Percentiles rank a stretch among this genome's conserved stretches.
Evolutionary conservation across 2,113 vertebrate species (phyloP).

Genomic region (Erpornis zantholeuca): DNA sequence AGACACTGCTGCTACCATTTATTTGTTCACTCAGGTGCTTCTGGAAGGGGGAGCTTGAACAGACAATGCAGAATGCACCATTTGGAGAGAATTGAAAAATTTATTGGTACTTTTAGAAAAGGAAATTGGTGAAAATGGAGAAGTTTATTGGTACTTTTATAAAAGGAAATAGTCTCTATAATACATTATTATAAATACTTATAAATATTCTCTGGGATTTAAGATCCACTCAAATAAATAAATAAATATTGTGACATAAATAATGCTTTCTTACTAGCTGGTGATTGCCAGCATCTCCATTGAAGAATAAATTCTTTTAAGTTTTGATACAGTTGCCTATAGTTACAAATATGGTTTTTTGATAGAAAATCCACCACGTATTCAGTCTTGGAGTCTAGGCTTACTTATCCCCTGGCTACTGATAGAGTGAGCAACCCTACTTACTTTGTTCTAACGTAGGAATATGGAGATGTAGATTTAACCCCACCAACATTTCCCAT

Average conservation of each 20-base stretch:
- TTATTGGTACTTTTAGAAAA: constrained; percentile 71
- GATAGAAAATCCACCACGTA: neutral
- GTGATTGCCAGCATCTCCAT: constrained; percentile 68
- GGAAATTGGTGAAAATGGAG: constrained; percentile 28
- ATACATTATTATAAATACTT: constrained; percentile 82
- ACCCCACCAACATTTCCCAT: neutral
- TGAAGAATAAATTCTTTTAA: neutral
- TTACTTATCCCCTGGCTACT: neutral
- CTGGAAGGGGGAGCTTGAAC: neutral
- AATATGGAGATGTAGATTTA: neutral
- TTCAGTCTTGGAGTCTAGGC: neutral
- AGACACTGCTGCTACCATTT: neutral
- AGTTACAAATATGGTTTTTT: neutral
- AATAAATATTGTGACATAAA: constrained; percentile 84
- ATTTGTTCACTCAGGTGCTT: neutral
- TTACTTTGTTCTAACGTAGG: neutral
- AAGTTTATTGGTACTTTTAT: constrained; percentile 68
- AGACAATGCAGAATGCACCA: neutral
- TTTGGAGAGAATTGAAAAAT: constrained; percentile 41
- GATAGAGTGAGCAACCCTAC: neutral
- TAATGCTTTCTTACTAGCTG: constrained; percentile 37
- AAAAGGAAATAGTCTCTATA: constrained; percentile 27
- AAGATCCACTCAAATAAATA: constrained; percentile 87
- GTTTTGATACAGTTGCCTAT: neutral
- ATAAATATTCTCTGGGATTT: constrained; percentile 82